Base-by-base conservation (phyloP, 2,888 invertebrate genomes). In the Cataglyphis albicans region DNA sequence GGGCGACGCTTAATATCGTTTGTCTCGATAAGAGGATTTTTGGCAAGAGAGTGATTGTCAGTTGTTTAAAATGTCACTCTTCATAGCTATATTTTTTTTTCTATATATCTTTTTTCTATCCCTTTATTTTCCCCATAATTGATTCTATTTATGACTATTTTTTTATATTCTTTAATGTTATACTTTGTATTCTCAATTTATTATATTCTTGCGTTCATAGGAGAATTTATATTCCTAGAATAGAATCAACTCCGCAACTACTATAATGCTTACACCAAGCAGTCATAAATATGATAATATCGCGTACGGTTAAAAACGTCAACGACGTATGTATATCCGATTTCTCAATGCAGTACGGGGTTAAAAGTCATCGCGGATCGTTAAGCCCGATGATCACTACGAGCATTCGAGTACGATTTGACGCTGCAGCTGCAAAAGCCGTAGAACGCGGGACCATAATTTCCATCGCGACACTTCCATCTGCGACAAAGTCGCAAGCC, bases 381-480 rank as follows among this genome's bases (percentile, higher is more conserved):
- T 74, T 78, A 83, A 80, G 57, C 25, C 25, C 65, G 52, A 65
- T 41, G 76, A 21, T 38, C 65, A 76, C 52, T 75, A 18, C n/a
- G 38, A 18, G 35, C 64, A 74, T 80, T 83, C 78, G 29, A 18
- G 25, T 25, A 32, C 68, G 78, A 84, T 74, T 64, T 63, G 35
- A 9, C 44, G 48, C n/a, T 35, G 67, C 75, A 75, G 74, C 68
- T 74, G 76, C 76, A 52, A 35, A 41, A 29, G 0, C 4, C 48
- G 38, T n/a, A n/a, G 52, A 52, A 52, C n/a, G 59, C 68, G 78
- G 48, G 48, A 52, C 67, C 84, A 82, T 81, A 86, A 88, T 88
- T 88, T 89, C 68, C 78, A 85, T 86, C 78, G 76, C 75, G 84
- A 84, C 80, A 83, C 84, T 74, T 81, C 38, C 72, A 57, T 75